phyloP scores from a whole-genome alignment of 2,797 vertebrate species.

The Darevskia mixta region DNA sequence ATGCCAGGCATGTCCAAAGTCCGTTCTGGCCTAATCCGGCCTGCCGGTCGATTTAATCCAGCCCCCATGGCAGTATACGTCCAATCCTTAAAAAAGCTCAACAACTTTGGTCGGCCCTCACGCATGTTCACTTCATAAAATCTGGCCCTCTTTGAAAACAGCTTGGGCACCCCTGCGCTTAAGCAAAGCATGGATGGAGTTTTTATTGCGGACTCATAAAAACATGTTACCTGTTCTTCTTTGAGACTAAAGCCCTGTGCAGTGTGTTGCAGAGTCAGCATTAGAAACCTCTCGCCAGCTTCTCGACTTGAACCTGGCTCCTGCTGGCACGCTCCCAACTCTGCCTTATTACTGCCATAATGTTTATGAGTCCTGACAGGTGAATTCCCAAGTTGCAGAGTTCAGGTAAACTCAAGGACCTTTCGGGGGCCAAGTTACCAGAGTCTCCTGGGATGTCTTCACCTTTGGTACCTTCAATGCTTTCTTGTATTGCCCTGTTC shows the following conservation, averaged over 20 bases:
- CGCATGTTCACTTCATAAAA: too few species aligned
- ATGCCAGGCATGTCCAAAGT: background rate
- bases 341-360: constrained; percentile 4
- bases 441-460: background rate
- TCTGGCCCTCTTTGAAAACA: too few species aligned
- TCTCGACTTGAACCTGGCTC: background rate
- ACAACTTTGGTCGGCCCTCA: too few species aligned
- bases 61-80: too few species aligned
- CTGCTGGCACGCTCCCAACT: background rate
- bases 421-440: background rate
- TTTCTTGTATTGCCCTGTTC: background rate
- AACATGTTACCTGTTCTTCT: background rate
- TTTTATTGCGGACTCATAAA: background rate
- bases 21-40: too few species aligned
- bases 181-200: background rate
- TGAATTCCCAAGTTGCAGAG: constrained; percentile 6
- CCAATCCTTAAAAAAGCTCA: too few species aligned
- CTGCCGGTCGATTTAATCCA: too few species aligned
- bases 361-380: constrained; percentile 33
- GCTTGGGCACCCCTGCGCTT: too few species aligned
- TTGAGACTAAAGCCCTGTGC: background rate
- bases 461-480: constrained; percentile 5
- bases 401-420: constrained; percentile 20
- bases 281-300: background rate
- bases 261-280: background rate